Conservation (phyloP, 1,140 invertebrate genomes). For the Eueides isabella region DNA sequence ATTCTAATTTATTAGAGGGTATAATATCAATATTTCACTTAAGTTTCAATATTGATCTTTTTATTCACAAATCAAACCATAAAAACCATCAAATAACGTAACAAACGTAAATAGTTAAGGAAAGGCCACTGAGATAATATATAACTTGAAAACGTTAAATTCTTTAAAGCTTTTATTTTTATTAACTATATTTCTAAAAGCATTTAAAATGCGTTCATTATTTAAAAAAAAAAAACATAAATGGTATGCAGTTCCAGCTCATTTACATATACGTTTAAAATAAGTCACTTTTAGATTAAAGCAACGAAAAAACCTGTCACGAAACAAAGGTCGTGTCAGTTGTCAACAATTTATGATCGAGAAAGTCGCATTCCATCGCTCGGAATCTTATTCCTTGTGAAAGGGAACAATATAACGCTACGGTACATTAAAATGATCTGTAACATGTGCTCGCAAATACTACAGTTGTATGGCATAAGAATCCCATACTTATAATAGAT, state of each 20-base stretch:
- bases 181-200: background rate
- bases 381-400: constrained; percentile 26
- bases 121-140: too few species aligned
- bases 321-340: constrained; percentile 48
- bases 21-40: too few species aligned
- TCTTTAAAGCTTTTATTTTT: background rate
- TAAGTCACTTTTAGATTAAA: constrained; percentile 44
- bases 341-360: constrained; percentile 52
- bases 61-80: too few species aligned
- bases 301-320: constrained; percentile 42
- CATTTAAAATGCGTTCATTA: background rate
- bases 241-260: background rate
- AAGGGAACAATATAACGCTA: constrained; percentile 25
- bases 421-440: constrained; percentile 35
- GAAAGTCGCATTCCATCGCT: constrained; percentile 44
- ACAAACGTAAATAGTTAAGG: too few species aligned
- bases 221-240: background rate
- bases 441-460: constrained; percentile 27
- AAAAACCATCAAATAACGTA: too few species aligned
- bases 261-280: constrained; percentile 20
- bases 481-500: too few species aligned
- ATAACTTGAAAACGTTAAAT: too few species aligned
- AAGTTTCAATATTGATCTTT: too few species aligned
- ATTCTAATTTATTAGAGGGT: too few species aligned
- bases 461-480: constrained; percentile 21